Percentiles rank a stretch among this genome's conserved stretches.
These are phyloP conservation scores for Eueides isabella DNA, from an alignment of 1,140 invertebrate species.

Conservation along the genomic window DNA sequence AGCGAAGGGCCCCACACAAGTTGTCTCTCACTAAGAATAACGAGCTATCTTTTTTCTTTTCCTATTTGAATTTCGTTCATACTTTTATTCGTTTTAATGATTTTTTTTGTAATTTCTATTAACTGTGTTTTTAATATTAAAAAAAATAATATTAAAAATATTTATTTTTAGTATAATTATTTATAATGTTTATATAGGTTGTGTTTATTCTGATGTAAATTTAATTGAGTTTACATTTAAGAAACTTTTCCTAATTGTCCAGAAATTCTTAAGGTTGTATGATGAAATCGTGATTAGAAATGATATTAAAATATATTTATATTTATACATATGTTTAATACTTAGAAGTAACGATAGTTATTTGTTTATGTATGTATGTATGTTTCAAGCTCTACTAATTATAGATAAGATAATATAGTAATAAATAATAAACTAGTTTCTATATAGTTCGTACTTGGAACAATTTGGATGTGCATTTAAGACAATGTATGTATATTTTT, in stretches of 20 bases:
- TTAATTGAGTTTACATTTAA: too few species aligned
- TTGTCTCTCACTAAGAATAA: constrained; percentile 23
- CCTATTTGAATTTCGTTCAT: constrained; percentile 9
- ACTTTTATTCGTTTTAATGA: constrained; percentile 8
- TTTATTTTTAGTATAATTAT: too few species aligned
- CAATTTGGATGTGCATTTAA: too few species aligned
- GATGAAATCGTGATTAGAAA: constrained; percentile 9
- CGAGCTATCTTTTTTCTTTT: constrained; percentile 28
- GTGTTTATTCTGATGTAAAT: too few species aligned
- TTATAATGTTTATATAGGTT: too few species aligned
- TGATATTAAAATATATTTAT: neutral
- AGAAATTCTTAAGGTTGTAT: constrained; percentile 15
- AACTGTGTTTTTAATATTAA: too few species aligned
- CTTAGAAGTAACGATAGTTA: neutral
- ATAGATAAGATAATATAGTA: too few species aligned
- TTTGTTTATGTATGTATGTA: neutral
- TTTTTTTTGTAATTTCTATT: neutral
- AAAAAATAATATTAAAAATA: too few species aligned
- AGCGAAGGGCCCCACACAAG: constrained; percentile 8
- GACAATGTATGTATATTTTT: too few species aligned
- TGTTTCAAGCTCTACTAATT: too few species aligned
- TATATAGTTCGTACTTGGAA: too few species aligned
- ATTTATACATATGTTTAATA: neutral
- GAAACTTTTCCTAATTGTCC: neutral
- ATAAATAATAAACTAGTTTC: too few species aligned